These are phyloP conservation scores for Julus scandinavius DNA, from an alignment of 2,888 invertebrate genomes.

Conservation along the genomic window DNA sequence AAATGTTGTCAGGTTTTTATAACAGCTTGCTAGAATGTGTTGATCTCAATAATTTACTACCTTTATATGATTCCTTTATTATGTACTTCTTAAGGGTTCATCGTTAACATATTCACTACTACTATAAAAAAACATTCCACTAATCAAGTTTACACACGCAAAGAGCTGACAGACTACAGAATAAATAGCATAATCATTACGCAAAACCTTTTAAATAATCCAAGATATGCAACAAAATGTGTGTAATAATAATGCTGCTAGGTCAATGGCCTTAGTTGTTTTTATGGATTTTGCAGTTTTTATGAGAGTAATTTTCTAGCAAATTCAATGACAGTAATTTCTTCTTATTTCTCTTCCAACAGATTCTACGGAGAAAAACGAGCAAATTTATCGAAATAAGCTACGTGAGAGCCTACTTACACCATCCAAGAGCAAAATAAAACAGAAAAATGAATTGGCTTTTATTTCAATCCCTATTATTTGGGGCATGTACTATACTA, in stretches of 20 bases:
- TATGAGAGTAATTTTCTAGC: neutral
- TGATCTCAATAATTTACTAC: neutral
- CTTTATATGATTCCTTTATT: neutral
- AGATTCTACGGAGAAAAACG: neutral
- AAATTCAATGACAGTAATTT: neutral
- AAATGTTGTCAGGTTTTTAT: neutral
- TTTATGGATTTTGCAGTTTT: neutral
- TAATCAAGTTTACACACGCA: neutral
- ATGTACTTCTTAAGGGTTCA: neutral
- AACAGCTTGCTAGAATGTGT: neutral
- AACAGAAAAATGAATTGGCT: slow-evolving; percentile 34
- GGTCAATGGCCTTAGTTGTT: neutral
- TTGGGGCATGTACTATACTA: slow-evolving; percentile 40
- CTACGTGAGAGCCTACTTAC: neutral
- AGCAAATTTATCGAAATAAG: neutral
- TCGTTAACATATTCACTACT: neutral
- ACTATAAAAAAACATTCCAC: neutral
- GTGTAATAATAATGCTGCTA: neutral
- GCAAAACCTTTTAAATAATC: neutral
- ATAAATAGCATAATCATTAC: neutral
- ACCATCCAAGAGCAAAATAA: slow-evolving; percentile 6
- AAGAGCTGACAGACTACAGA: neutral
- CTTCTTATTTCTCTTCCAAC: neutral
- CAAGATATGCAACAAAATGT: neutral
- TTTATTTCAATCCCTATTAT: slow-evolving; percentile 39